Evolutionary conservation across 2,113 vertebrate species (phyloP).

Genomic region (Jaculus jaculus): DNA sequence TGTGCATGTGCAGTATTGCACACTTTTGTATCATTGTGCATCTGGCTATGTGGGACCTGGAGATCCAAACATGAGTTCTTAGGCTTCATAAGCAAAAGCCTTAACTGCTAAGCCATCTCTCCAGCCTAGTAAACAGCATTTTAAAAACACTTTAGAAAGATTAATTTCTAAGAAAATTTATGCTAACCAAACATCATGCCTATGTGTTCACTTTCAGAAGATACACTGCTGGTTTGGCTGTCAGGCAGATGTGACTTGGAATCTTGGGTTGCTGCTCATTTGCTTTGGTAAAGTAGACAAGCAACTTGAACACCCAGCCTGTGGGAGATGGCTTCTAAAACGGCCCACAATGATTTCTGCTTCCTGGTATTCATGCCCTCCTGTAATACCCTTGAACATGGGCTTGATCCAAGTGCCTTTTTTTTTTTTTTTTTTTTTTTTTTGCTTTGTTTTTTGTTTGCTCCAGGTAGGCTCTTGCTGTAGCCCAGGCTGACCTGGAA

Average conservation of each 20-base stretch:
- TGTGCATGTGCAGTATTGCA: too few species aligned
- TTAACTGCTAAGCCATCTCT: too few species aligned
- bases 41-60: too few species aligned
- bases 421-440: too few species aligned
- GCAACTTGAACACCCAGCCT: conserved; percentile 31
- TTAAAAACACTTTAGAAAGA: conserved; percentile 48
- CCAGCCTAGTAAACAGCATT: not conserved
- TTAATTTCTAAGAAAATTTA: conserved; percentile 42
- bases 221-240: not conserved
- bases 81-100: too few species aligned
- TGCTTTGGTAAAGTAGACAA: conserved; percentile 56
- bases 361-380: conserved; percentile 20
- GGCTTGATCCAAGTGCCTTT: not conserved
- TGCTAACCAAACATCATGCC: not conserved
- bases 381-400: not conserved
- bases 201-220: conserved; percentile 34
- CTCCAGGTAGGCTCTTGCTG: too few species aligned
- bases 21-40: too few species aligned
- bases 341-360: conserved; percentile 11
- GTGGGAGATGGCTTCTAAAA: conserved; percentile 33
- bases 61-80: too few species aligned
- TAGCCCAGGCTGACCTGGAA: too few species aligned
- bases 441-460: too few species aligned
- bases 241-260: conserved; percentile 29
- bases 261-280: conserved; percentile 9